A percentile compares a stretch with the other conserved stretches of the same genome.
Conservation (phyloP, 2,113 vertebrate genomes). For the Sprattus sprattus region DNA sequence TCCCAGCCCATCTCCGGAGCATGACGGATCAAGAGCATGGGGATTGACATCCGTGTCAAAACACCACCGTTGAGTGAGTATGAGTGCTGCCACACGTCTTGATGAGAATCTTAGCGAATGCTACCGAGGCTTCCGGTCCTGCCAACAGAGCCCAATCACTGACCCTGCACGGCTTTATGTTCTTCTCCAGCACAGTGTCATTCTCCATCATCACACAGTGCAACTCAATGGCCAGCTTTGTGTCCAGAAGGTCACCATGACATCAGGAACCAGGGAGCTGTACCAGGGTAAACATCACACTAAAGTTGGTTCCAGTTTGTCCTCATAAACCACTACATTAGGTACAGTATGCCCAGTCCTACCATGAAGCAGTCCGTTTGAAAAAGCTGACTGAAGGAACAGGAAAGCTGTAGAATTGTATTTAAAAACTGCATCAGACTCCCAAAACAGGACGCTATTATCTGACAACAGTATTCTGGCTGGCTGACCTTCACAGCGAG, state of each 20-base stretch:
- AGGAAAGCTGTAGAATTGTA: too few species aligned
- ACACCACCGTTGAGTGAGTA: not conserved
- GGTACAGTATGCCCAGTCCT: too few species aligned
- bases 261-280: not conserved
- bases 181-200: not conserved
- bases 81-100: not conserved
- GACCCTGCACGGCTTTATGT: not conserved
- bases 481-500: not conserved
- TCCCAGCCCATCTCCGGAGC: conserved; percentile 34
- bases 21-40: conserved; percentile 27
- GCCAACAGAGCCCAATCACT: not conserved
- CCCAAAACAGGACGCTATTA: not conserved
- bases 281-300: not conserved
- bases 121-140: not conserved
- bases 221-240: not conserved
- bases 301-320: not conserved
- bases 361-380: too few species aligned
- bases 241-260: not conserved
- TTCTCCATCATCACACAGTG: not conserved
- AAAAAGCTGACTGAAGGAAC: too few species aligned
- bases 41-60: conserved; percentile 7
- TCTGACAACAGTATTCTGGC: not conserved
- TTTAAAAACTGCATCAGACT: not conserved
- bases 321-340: too few species aligned
- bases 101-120: not conserved